Conservation (phyloP, 2,888 invertebrate genomes). For the Hesperia comma region DNA sequence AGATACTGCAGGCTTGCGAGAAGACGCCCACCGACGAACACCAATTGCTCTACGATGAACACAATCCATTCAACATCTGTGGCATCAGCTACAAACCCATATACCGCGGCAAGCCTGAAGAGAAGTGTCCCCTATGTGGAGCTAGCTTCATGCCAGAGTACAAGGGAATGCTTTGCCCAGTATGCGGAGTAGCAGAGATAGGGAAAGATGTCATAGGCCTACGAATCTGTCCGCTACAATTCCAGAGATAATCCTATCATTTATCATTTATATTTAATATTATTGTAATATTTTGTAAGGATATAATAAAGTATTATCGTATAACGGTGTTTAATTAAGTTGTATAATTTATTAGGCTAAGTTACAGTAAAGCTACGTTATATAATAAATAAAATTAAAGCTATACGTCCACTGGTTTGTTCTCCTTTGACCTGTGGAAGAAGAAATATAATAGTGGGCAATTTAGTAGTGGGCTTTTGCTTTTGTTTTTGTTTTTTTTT, state of each 20-base stretch:
- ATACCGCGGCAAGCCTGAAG: conserved; percentile 97
- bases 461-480: too few relatives aligned
- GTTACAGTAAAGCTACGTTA: conserved; percentile 19
- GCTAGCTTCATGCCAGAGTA: conserved; percentile 94
- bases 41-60: conserved; percentile 96
- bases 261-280: conserved; percentile 45
- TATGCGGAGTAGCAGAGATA: conserved; percentile 95
- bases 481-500: too few relatives aligned
- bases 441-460: too few relatives aligned
- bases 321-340: conserved; percentile 38
- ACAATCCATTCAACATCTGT: conserved; percentile 98
- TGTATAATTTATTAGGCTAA: conserved; percentile 13
- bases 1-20: conserved; percentile 97
- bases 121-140: conserved; percentile 95
- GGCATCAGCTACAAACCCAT: conserved; percentile 96
- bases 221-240: conserved; percentile 88
- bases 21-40: conserved; percentile 95
- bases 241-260: conserved; percentile 66
- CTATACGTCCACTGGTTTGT: conserved; percentile 48
- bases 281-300: conserved; percentile 46
- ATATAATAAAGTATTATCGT: conserved; percentile 53
- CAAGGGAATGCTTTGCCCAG: conserved; percentile 92
- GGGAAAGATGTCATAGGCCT: conserved; percentile 95
- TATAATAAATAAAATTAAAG: conserved; percentile 14
- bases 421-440: conserved; percentile 48